Evolutionary conservation across 2,113 vertebrate species (phyloP).

Genomic region (Hyla sarda): DNA sequence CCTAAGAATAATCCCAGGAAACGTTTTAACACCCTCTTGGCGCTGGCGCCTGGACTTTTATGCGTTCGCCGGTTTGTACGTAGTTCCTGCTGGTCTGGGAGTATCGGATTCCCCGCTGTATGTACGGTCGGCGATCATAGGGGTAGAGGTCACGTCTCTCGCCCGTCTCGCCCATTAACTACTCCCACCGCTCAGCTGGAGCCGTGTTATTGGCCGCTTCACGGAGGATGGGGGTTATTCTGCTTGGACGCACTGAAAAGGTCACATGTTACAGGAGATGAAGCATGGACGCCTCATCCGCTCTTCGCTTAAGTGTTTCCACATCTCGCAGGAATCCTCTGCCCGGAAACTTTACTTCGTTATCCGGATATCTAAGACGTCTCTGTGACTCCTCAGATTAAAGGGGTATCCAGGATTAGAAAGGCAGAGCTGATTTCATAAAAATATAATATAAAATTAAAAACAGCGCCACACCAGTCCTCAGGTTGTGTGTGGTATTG

Average conservation of each 20-base stretch:
- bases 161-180: conserved; percentile 34
- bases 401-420: too few relatives aligned
- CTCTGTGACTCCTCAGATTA: neutral
- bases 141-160: conserved; percentile 13
- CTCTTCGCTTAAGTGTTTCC: conserved; percentile 45
- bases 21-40: neutral
- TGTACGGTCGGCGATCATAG: neutral
- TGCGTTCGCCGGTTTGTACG: neutral
- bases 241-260: conserved; percentile 28
- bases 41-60: too few relatives aligned
- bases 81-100: neutral
- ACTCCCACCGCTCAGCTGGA: neutral
- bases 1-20: neutral
- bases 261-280: conserved; percentile 22
- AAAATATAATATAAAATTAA: too few relatives aligned
- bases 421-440: too few relatives aligned
- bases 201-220: neutral
- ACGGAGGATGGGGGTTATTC: conserved; percentile 16
- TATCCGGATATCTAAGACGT: neutral
- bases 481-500: too few relatives aligned
- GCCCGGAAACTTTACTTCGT: neutral
- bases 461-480: too few relatives aligned
- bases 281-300: conserved; percentile 9
- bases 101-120: neutral
- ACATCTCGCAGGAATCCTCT: neutral